Evolutionary conservation across 2,113 vertebrate species (phyloP), one percentile per base, ranked within the genome.

Genomic region (Heterotis niloticus): DNA sequence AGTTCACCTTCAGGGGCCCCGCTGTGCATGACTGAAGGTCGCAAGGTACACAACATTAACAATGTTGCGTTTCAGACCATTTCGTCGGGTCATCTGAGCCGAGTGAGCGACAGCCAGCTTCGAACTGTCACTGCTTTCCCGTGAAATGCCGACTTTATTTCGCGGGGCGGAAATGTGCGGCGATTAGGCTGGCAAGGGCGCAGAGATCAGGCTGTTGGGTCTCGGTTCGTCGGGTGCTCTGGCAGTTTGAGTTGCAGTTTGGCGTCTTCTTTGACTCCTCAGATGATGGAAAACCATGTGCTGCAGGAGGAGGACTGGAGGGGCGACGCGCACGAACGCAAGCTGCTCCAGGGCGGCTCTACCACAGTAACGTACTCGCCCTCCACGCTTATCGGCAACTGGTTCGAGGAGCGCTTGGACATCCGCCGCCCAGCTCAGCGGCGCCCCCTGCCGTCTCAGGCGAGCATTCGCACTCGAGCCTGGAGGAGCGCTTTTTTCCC

Each of bases 311-410:
- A 94, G 71, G 83, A 92, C 14, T 91, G 91, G 92, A 81, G 78
- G 1, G 91, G 89, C 72, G 80, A 81, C 77, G 85, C 83, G 70
- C 80, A 81, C 54, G 82, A 80, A 2, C 82, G 71, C 52, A 91
- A 92, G 76, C 90, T 93, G 77, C 83, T 57, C 62, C 90, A 90
- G 81, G 91, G 86, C 16, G 91, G 93, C 64, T 94, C 92, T 87
- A 91, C 77, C 89, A 88, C 34, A 86, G 81, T 59, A 93, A 88
- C 84, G 14, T 93, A 90, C 69, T 85, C 86, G 0, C 28, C 68
- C 7, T 68, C 59, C 67, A 93, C 90, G 5, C 86, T 92, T 11
- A 79, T 87, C 2, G 92, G 90, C 20, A 93, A 92, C 85, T 93
- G 92, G 93, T 91, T 85, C 13, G 89, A 94, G 74, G 87, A 92